Percentiles rank a stretch among this genome's conserved stretches.
Evolutionary conservation across 2,888 invertebrate species (phyloP).

Genomic region (Macrosoma leucophasiata): DNA sequence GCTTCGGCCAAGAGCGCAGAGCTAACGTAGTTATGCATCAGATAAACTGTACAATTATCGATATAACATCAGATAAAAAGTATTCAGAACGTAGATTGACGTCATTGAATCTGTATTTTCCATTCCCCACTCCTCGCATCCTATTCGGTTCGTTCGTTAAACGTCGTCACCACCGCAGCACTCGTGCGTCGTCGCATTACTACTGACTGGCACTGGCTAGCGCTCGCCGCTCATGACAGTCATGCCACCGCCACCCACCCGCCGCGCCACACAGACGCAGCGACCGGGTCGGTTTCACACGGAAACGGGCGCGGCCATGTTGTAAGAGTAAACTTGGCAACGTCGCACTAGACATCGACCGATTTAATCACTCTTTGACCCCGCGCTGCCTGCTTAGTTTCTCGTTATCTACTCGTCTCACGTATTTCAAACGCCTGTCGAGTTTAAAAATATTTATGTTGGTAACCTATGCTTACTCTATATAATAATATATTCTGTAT

Average conservation of each 20-base stretch:
- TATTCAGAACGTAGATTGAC: constrained; percentile 68
- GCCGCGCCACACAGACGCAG: constrained; percentile 50
- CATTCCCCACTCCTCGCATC: constrained; percentile 30
- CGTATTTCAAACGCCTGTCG: constrained; percentile 14
- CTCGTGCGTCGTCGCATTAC: constrained; percentile 28
- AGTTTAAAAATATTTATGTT: constrained; percentile 5
- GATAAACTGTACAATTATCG: no score
- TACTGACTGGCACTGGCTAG: no score
- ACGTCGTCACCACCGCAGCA: constrained; percentile 25
- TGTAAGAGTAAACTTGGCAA: constrained; percentile 72
- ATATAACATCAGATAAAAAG: no score
- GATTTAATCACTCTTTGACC: constrained; percentile 60
- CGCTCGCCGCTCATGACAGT: constrained; percentile 23
- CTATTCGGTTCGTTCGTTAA: constrained; percentile 37
- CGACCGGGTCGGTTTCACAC: constrained; percentile 60
- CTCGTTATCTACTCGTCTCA: constrained; percentile 30
- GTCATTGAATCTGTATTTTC: constrained; percentile 60
- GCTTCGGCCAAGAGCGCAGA: no score
- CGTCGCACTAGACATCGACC: constrained; percentile 74
- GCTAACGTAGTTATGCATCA: no score
- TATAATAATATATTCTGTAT: no score
- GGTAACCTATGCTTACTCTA: constrained; percentile 3
- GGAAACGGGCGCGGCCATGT: constrained; percentile 62
- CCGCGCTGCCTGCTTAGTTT: constrained; percentile 42
- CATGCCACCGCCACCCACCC: constrained; percentile 22